Base-by-base conservation (phyloP, 1,140 invertebrate species). In the Sogatella furcifera region DNA sequence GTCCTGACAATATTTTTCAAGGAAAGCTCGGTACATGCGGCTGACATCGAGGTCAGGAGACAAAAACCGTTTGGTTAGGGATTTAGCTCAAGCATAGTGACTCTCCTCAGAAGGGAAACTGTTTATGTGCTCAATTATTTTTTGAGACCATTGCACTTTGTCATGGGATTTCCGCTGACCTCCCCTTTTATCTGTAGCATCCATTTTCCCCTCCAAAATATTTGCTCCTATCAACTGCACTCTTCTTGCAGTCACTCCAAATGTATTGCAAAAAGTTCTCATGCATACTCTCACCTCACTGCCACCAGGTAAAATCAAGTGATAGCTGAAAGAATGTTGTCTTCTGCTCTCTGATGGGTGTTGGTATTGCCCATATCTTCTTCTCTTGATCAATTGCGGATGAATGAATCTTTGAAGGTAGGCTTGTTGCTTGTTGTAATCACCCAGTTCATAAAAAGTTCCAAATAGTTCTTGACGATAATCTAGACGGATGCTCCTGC, bases 261-360 rank as follows among this genome's bases (percentile, higher is more conserved):
- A 60, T 17, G 44, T 60, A 14, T 60, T 60, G 21, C 59, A 60
- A 55, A 56, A 60, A 5, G 42, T 55, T 14, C 55, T 60, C 14
- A 38, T 24, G 43, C 59, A 56, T 21, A 60, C 52, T n/a, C 19
- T 60, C 8, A 57, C 31, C 21, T 60, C 59, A 21, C 52, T 34
- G 22, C 52, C 52, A 14, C 59, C 59, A 10, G 4, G 52, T 19
- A 57, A 24, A 8, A 19, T 28, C n/a, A 31, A 10, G 10, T 31
- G 10, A 10, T 31, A 31, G 4, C 5, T 5, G 10, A 31, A 60
- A 8, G 21, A 55, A 42, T 60, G 21, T 10, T 56, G 59, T 5
- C 52, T 8, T 21, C 59, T 21, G 41, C 59, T 60, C 42, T 60
- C 52, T 9, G 52, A 31, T 2, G 59, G 59, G 41, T 60, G 59